Percentiles rank a stretch among this genome's conserved stretches.
These are phyloP conservation scores for Spilarctia lutea DNA, from an alignment of 2,888 invertebrate species.

Conservation along the genomic window DNA sequence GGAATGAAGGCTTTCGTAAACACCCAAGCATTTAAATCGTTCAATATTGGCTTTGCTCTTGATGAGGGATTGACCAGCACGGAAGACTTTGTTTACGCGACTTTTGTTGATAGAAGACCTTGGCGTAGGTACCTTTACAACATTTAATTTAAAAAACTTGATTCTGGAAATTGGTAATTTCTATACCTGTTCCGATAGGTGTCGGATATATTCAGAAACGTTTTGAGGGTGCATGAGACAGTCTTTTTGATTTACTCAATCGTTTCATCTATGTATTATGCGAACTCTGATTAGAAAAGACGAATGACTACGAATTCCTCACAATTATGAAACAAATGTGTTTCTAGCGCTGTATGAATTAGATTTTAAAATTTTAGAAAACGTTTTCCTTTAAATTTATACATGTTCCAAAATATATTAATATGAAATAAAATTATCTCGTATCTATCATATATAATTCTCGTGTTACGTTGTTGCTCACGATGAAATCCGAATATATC, in stretches of 20 bases:
- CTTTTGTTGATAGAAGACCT: conserved; percentile 90
- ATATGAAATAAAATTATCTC: no score
- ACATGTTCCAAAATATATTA: no score
- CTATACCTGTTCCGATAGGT: not conserved
- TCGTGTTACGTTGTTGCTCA: no score
- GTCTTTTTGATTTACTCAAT: not conserved
- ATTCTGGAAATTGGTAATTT: not conserved
- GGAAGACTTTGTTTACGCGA: conserved; percentile 85
- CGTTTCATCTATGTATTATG: not conserved
- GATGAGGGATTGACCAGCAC: conserved; percentile 92
- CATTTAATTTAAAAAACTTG: not conserved
- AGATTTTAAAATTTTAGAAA: no score
- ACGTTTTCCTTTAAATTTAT: no score
- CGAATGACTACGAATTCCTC: no score
- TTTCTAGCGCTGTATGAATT: no score
- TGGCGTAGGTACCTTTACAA: conserved; percentile 90
- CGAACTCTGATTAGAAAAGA: not conserved
- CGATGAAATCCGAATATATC: no score
- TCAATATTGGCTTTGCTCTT: conserved; percentile 94
- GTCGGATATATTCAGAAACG: not conserved
- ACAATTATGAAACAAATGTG: no score
- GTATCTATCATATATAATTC: no score
- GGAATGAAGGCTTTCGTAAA: conserved; percentile 92
- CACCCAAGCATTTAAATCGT: conserved; percentile 88
- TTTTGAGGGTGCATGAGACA: not conserved